These are phyloP conservation scores for Enteromius anoplus DNA, from an alignment of 2,797 vertebrate species.

Conservation along the genomic window DNA sequence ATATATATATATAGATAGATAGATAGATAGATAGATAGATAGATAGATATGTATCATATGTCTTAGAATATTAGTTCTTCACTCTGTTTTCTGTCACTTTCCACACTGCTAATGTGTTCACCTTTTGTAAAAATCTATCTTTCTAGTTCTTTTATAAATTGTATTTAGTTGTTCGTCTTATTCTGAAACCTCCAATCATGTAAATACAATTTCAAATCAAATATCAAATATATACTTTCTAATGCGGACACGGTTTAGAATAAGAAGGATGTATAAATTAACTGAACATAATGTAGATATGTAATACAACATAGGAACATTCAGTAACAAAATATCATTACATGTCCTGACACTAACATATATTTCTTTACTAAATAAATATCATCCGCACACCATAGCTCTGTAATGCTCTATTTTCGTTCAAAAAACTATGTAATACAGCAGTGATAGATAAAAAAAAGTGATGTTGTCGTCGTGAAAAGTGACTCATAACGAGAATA, in stretches of 20 bases:
- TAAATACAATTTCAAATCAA: background rate
- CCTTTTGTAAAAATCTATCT: background rate
- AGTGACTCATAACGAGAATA: background rate
- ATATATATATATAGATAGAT: too few species aligned
- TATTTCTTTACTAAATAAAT: background rate
- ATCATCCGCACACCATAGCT: background rate
- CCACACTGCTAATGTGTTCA: background rate
- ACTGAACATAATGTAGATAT: background rate
- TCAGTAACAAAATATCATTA: background rate
- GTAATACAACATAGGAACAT: background rate
- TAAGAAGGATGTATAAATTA: background rate
- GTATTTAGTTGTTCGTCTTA: too few species aligned
- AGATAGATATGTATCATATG: too few species aligned
- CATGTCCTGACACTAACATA: background rate
- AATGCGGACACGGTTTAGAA: background rate
- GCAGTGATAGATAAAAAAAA: background rate
- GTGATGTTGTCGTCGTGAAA: background rate
- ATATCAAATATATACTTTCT: background rate
- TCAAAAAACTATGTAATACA: background rate
- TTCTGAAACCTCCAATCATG: background rate
- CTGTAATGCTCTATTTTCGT: background rate
- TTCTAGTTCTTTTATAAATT: too few species aligned
- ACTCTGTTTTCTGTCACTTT: too few species aligned
- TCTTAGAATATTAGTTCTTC: background rate
- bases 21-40: too few species aligned